Evolutionary conservation across 1,140 invertebrate species (phyloP).

Genomic region (Temnothorax longispinosus): DNA sequence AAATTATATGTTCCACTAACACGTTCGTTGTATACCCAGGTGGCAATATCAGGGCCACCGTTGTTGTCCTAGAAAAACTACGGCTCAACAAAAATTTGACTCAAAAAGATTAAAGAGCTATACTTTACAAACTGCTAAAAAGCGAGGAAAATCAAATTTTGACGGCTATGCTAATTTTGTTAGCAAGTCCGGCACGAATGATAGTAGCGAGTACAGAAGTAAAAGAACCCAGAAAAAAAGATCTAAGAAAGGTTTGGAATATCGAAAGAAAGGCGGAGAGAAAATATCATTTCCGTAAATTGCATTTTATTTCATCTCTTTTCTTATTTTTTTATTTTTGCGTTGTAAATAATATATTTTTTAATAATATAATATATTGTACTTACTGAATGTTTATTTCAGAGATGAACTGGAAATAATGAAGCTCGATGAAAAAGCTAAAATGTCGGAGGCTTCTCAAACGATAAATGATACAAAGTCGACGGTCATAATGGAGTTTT

Average conservation of each 20-base stretch:
- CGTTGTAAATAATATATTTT: neutral
- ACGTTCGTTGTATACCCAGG: constrained; percentile 24
- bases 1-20: neutral
- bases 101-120: constrained; percentile 5
- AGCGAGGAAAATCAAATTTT: neutral
- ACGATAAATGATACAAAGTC: constrained; percentile 64
- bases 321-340: neutral
- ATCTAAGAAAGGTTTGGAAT: neutral
- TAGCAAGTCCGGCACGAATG: constrained; percentile 19
- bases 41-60: constrained; percentile 67
- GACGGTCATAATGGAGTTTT: constrained; percentile 74
- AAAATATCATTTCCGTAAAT: neutral
- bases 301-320: neutral
- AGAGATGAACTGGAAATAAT: neutral
- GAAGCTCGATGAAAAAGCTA: neutral
- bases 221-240: constrained; percentile 5
- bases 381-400: neutral
- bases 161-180: neutral
- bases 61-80: constrained; percentile 45
- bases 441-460: constrained; percentile 63
- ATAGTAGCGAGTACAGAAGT: neutral
- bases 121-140: neutral
- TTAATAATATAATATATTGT: neutral
- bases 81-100: neutral
- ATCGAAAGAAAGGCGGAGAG: neutral